phyloP scores from a whole-genome alignment of 2,113 vertebrate species.

The Cisticola juncidis region DNA sequence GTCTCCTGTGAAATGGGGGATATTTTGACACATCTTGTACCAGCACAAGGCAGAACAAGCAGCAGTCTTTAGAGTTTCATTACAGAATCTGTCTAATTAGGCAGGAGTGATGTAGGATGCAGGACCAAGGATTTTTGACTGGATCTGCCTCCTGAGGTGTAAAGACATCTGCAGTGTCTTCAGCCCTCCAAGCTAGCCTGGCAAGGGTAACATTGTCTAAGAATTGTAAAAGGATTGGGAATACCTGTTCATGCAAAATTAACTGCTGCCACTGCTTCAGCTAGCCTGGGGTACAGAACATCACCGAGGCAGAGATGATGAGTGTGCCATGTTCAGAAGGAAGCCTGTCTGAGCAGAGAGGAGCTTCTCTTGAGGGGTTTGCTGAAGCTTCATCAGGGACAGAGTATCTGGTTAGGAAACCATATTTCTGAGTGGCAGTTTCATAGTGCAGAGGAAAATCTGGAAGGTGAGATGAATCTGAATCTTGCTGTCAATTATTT shows the following conservation, averaged over 20 bases:
- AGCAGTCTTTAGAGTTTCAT: neutral
- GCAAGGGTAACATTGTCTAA: neutral
- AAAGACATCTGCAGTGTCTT: neutral
- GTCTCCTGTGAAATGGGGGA: neutral
- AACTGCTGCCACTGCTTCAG: neutral
- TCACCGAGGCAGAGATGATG: neutral
- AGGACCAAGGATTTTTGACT: neutral
- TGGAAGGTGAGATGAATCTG: neutral
- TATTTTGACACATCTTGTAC: neutral
- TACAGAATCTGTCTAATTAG: neutral
- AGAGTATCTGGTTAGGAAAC: neutral
- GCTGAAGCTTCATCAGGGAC: neutral
- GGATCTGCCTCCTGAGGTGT: neutral
- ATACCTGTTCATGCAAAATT: neutral
- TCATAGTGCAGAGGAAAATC: neutral
- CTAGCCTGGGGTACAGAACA: neutral
- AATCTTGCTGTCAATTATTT: neutral
- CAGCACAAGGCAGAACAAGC: neutral
- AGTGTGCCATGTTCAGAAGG: neutral
- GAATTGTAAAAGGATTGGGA: neutral
- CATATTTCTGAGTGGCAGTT: neutral
- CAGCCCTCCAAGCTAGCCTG: neutral
- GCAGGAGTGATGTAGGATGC: neutral
- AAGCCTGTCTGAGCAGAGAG: neutral
- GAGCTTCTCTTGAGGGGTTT: neutral